Percentiles rank a stretch among this genome's conserved stretches.
Evolutionary conservation across 2,888 invertebrate species (phyloP).

Genomic region (Alloscopus bannaensis): DNA sequence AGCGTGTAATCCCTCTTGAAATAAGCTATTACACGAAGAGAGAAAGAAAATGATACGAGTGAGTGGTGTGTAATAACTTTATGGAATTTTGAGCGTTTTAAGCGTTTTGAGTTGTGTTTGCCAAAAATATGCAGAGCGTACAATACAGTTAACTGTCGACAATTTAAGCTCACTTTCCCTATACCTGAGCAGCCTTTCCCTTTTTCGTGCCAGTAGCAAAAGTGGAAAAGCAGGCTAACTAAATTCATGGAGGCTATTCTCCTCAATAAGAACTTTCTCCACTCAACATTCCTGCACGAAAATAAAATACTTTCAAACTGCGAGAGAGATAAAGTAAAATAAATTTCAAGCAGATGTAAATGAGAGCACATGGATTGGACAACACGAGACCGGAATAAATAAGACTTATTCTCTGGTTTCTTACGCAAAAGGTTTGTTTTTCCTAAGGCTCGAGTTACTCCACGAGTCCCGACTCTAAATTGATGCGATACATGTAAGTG

Average conservation of each 20-base stretch:
- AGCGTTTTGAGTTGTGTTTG: slow-evolving; percentile 49
- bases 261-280: slow-evolving; percentile 46
- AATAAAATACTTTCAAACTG: slow-evolving; percentile 37
- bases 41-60: slow-evolving; percentile 44
- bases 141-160: too few relatives aligned
- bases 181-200: neutral
- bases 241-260: slow-evolving; percentile 19
- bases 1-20: slow-evolving; percentile 59
- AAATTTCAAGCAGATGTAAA: slow-evolving; percentile 57
- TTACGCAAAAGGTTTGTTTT: neutral
- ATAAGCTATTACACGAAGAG: slow-evolving; percentile 60
- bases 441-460: too few relatives aligned
- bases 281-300: slow-evolving; percentile 56
- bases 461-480: too few relatives aligned
- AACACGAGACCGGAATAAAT: slow-evolving; percentile 17
- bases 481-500: too few relatives aligned
- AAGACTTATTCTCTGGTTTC: too few relatives aligned
- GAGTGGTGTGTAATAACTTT: slow-evolving; percentile 54
- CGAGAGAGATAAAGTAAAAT: too few relatives aligned
- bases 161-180: slow-evolving; percentile 21
- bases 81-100: slow-evolving; percentile 32
- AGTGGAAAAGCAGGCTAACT: neutral
- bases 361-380: slow-evolving; percentile 48
- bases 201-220: neutral
- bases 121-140: slow-evolving; percentile 52